These are phyloP conservation scores for Galemys pyrenaicus DNA, from an alignment of 2,113 vertebrate genomes.

Conservation along the genomic window DNA sequence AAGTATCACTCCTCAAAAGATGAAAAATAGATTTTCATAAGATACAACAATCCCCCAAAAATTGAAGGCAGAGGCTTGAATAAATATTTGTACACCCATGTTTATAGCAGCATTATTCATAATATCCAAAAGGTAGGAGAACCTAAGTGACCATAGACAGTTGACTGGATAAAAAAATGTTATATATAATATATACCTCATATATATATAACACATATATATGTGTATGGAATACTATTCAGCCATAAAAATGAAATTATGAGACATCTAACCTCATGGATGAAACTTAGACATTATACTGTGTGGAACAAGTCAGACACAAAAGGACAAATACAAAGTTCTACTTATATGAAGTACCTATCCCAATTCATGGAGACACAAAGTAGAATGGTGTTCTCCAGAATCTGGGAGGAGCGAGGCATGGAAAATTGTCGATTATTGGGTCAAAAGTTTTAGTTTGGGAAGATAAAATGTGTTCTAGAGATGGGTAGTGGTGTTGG, in stretches of 20 bases:
- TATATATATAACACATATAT: background rate
- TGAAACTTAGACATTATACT: background rate
- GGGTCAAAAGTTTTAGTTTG: background rate
- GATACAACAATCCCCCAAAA: background rate
- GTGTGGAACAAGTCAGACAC: slow-evolving; percentile 32
- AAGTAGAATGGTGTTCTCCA: background rate
- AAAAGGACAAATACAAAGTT: background rate
- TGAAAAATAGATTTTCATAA: background rate
- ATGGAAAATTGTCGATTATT: background rate
- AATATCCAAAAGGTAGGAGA: background rate
- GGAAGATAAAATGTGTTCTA: background rate
- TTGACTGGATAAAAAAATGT: background rate
- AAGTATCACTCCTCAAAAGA: background rate
- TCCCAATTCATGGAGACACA: background rate
- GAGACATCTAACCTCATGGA: background rate
- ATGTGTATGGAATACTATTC: background rate
- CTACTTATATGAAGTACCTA: background rate
- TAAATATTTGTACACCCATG: background rate
- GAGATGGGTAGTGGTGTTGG: background rate
- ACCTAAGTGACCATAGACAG: background rate
- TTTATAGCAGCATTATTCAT: background rate
- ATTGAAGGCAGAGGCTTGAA: background rate
- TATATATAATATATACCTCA: background rate
- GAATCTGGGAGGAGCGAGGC: background rate
- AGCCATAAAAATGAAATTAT: background rate